These are phyloP conservation scores for Diplolepis rosae DNA, from an alignment of 2,888 invertebrate genomes.

Conservation along the genomic window DNA sequence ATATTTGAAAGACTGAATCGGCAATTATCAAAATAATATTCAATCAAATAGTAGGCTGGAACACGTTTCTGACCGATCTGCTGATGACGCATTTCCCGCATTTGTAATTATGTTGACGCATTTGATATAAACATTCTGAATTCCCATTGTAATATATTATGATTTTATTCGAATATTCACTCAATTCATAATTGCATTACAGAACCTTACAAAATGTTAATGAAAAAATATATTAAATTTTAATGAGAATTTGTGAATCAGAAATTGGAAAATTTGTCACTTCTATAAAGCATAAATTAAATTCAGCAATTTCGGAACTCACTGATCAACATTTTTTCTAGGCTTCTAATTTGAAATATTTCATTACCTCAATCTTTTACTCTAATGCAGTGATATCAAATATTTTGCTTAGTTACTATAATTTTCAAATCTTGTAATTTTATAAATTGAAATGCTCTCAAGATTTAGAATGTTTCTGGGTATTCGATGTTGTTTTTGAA, in stretches of 20 bases:
- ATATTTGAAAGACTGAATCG: conserved; percentile 22
- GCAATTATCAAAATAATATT: conserved; percentile 14
- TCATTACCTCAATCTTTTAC: too few relatives aligned
- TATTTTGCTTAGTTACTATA: too few relatives aligned
- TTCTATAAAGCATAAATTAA: too few relatives aligned
- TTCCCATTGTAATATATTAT: not conserved
- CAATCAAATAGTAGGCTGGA: not conserved
- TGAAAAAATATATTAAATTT: too few relatives aligned
- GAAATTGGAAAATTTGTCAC: too few relatives aligned
- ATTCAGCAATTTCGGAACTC: too few relatives aligned
- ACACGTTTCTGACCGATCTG: conserved; percentile 9
- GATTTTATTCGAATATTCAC: not conserved
- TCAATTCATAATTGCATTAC: not conserved
- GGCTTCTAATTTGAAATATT: too few relatives aligned
- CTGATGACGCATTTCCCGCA: conserved; percentile 22
- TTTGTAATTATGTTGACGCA: conserved; percentile 9
- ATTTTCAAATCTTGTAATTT: too few relatives aligned
- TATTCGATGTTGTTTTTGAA: conserved; percentile 14
- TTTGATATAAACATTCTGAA: conserved; percentile 4
- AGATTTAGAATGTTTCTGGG: conserved; percentile 5
- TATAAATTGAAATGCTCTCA: not conserved
- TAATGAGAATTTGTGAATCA: too few relatives aligned
- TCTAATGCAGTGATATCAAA: too few relatives aligned
- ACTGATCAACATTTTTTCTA: too few relatives aligned
- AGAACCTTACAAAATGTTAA: too few relatives aligned